Base-by-base conservation (phyloP, 2,113 vertebrate species). In the Phrynosoma platyrhinos region DNA sequence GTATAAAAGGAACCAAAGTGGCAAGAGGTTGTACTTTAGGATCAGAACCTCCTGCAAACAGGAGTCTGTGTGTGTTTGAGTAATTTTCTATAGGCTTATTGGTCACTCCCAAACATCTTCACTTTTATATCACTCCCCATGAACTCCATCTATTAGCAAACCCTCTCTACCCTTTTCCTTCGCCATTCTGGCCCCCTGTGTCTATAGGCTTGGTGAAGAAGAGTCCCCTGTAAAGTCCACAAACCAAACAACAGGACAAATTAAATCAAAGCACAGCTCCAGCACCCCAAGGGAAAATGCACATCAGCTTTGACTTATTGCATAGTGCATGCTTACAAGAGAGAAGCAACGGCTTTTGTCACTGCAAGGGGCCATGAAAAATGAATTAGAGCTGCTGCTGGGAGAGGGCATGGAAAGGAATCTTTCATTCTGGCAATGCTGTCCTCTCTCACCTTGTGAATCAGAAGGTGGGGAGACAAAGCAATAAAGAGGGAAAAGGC, bases 251-350 rank as follows among this genome's bases (percentile, higher is more conserved):
- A 97, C 90, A 91, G 96, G 96, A 93, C 94, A 97, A 97, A 97
- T 97, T 97, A 96, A 97, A 97, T 97, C 96, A 96, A 95, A 96
- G 94, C 87, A 87, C 30, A 88, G 91, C 95, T 95, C 81, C 0
- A 89, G 93, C 94, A 94, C 97, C 97, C 96, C 90, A 96, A 95
- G 97, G 97, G 95, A 91, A 96, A 95, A 96, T 95, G 95, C 96
- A 94, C 96, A 96, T 97, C 96, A 94, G 97, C 95, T 96, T 96
- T 97, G 97, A 97, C 96, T 97, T 97, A 97, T 95, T 95, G 96
- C 96, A 80, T 4, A 87, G 95, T 69, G 84, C 94, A 94, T 88
- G 23, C 96, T 96, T 97, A 95, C 95, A 95, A 94, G 96, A 95
- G 96, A 96, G 96, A 94, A 94, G 96, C 96, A 92, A 94, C 25